phyloP scores from a whole-genome alignment of 2,888 invertebrate species.

The Copidosoma aretas region DNA sequence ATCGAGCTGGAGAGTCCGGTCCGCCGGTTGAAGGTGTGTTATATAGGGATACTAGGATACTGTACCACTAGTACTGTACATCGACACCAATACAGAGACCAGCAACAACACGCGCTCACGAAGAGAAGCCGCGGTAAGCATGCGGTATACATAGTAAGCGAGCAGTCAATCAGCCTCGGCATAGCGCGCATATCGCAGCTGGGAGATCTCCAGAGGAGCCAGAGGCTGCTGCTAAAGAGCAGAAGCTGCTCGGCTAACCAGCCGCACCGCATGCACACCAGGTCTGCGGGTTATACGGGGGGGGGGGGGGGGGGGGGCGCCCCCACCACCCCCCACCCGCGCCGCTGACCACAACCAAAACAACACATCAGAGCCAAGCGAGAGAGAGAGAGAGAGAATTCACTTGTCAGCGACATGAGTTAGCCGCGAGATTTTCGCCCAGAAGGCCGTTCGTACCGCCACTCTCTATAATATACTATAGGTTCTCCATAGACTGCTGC shows the following conservation, averaged over 20 bases:
- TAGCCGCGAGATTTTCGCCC: constrained; percentile 25
- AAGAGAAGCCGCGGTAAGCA: background rate
- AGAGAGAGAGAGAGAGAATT: constrained; percentile 19
- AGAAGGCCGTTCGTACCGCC: constrained; percentile 17
- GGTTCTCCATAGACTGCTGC: too few species aligned
- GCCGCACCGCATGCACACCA: background rate
- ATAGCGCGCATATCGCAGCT: background rate
- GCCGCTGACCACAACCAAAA: background rate
- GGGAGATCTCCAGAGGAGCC: constrained; percentile 1
- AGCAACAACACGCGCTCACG: too few species aligned
- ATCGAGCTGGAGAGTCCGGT: background rate
- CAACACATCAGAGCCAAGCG: too few species aligned
- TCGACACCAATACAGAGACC: too few species aligned
- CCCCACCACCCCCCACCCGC: constrained; percentile 5
- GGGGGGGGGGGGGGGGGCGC: too few species aligned
- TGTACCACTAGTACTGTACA: too few species aligned
- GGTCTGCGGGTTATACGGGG: too few species aligned
- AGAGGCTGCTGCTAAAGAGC: too few species aligned
- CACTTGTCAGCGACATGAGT: constrained; percentile 32
- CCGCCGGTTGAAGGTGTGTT: too few species aligned
- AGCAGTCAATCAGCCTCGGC: constrained; percentile 26
- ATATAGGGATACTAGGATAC: too few species aligned
- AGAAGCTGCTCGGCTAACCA: too few species aligned
- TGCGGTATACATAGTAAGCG: background rate
- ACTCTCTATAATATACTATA: background rate